Evolutionary conservation across 2,888 invertebrate genomes (phyloP), one percentile per base, ranked within the genome.

Genomic region (Itoplectis maculator): DNA sequence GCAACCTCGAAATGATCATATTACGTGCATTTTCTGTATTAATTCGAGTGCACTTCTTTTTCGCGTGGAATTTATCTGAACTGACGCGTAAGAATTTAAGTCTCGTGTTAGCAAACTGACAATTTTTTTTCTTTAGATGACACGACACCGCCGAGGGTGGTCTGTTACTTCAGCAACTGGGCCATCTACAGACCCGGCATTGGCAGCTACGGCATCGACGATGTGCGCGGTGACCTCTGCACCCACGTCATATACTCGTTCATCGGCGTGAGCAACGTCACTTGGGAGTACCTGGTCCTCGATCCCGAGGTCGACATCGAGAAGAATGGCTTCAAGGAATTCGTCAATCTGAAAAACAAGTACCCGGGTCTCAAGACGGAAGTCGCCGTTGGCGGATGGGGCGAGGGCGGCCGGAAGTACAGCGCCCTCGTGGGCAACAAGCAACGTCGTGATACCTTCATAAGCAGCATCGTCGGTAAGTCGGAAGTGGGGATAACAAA

Each of bases 301-400:
- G 97, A 98, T 91, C 96, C 96, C 2, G 97, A 97, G 93, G 88
- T 96, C 89, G 97, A 97, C 89, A 94, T 96, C 3, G 95, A 96
- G 0, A 94, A 96, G 91, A 94, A 94, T 87, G 97, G 97, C 0
- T 98, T 97, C 93, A 94, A 93, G 66, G 97, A 97, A 89, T 98
- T 98, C 91, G 97, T 97, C 0, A 93, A 94, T 13, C 93, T 98
- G 18, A 96, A 95, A 79, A 93, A 94, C 37, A 95, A 94, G 45
- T 95, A 96, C 91, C 97, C 97, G 0, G 92, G 95, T 37, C 94
- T 97, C 7, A 97, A 97, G 92, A 95, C 96, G 56, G 95, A 95
- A 93, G 94, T 98, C 0, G 98, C 98, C 0, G 96, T 98, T 0
- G 98, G 98, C 0, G 98, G 98, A 0, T 98, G 98, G 98, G 98